phyloP scores from a whole-genome alignment of 2,888 invertebrate genomes.

The Nysson spinosus region DNA sequence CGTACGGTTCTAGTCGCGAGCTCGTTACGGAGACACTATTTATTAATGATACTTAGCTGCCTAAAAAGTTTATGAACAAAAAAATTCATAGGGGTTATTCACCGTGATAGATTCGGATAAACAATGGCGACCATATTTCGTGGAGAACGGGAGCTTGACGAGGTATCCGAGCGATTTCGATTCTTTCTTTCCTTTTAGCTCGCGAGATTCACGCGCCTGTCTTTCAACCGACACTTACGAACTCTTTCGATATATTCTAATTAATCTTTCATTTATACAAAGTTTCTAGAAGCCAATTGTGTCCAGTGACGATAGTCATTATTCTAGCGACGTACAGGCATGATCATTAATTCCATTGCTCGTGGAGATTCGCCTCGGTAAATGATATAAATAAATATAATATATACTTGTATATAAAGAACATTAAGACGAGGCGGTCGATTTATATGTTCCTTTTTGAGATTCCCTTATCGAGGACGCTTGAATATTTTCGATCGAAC shows the following conservation, averaged over 20 bases:
- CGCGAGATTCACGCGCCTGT: no score
- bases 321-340: slow-evolving; percentile 9
- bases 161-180: no score
- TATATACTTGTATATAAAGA: no score
- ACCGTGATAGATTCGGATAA: slow-evolving; percentile 13
- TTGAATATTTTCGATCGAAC: slow-evolving; percentile 16
- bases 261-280: no score
- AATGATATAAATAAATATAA: no score
- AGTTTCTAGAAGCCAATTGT: slow-evolving; percentile 8
- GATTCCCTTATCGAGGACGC: slow-evolving; percentile 15
- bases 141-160: background rate
- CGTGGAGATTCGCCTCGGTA: background rate
- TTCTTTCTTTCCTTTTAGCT: no score
- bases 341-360: background rate
- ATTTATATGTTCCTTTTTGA: slow-evolving; percentile 33
- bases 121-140: background rate
- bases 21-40: slow-evolving; percentile 62
- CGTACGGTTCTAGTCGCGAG: slow-evolving; percentile 69
- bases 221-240: no score
- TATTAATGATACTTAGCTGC: slow-evolving; percentile 63
- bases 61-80: slow-evolving; percentile 49
- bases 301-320: background rate
- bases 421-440: slow-evolving; percentile 14
- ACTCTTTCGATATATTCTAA: no score
- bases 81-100: slow-evolving; percentile 20